Conservation (phyloP, 2,797 vertebrate genomes). For the Danio aesculapii region DNA sequence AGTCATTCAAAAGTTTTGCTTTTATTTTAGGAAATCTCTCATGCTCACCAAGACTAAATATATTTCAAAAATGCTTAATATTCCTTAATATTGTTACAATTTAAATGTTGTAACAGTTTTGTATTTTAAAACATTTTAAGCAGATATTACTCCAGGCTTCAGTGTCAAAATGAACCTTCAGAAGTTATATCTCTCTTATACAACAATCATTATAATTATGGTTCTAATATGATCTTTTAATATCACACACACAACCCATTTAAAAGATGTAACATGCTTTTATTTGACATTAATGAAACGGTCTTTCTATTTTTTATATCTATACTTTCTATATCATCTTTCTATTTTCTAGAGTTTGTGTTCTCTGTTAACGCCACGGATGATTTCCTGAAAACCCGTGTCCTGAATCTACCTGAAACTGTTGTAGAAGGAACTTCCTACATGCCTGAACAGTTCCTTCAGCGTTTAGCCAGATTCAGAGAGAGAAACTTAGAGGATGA, state of each 20-base stretch:
- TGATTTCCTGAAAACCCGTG: slow-evolving; percentile 85
- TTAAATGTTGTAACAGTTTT: background rate
- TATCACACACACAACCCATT: background rate
- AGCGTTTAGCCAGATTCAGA: slow-evolving; percentile 76
- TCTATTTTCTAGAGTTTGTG: slow-evolving; percentile 80
- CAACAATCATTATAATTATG: no score
- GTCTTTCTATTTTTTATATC: no score
- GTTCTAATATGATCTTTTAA: no score
- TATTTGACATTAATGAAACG: background rate
- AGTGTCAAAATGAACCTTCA: background rate
- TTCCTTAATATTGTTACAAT: background rate
- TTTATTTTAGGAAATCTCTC: background rate
- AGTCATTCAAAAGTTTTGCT: background rate
- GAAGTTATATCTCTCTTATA: background rate
- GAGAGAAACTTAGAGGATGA: slow-evolving; percentile 78
- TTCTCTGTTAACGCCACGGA: slow-evolving; percentile 86
- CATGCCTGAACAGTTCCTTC: slow-evolving; percentile 80
- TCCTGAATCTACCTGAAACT: slow-evolving; percentile 87
- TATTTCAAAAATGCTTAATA: background rate
- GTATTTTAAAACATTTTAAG: background rate
- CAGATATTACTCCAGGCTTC: background rate
- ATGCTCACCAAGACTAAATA: background rate
- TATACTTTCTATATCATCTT: no score
- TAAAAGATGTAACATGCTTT: background rate
- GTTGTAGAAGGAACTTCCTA: slow-evolving; percentile 82